Evolutionary conservation across 2,888 invertebrate species (phyloP), one percentile per base, ranked within the genome.

Genomic region (Frankliniella intonsa): DNA sequence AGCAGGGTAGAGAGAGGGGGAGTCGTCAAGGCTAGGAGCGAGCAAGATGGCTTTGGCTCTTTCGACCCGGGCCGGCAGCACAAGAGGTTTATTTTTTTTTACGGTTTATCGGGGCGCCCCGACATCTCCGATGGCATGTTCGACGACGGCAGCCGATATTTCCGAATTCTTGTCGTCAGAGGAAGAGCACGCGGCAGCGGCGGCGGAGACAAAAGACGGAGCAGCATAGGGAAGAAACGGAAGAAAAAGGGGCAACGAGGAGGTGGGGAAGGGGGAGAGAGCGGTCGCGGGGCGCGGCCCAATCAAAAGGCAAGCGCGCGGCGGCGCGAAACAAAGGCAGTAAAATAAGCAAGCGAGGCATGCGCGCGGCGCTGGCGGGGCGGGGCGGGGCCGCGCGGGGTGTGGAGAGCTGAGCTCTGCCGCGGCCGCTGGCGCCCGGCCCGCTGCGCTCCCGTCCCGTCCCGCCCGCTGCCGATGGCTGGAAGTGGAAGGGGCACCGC

Each of bases 241-340:
- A 55, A 55, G 55, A 55, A 55, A 2, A 17, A 17, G 55, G 17
- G 9, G 9, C 17, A 5, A 38, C 3, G 38, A 55, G 17, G 14
- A 55, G 14, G 55, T 2, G 55, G 17, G 55, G 9, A 14, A 55
- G 17, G 14, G 62, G 7, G 17, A 62, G 62, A 62, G n/a, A 62
- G 62, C 17, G n/a, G 62, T 7, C 11, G n/a, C 14, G 62, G n/a
- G 17, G 62, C 14, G 62, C 14, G 62, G 62, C n/a, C 17, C 12
- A 7, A 14, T 62, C 62, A 62, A 62, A 62, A 62, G 62, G 62
- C 62, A 7, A 62, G 17, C 38, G 38, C 38, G 38, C 38, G 38
- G 38, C 62, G 62, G 62, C 14, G 62, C 62, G 62, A 62, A 62
- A 62, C 62, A 62, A 62, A 62, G 62, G 62, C 62, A 62, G 62